phyloP scores from a whole-genome alignment of 2,888 invertebrate species.

The Zeuzera pyrina region DNA sequence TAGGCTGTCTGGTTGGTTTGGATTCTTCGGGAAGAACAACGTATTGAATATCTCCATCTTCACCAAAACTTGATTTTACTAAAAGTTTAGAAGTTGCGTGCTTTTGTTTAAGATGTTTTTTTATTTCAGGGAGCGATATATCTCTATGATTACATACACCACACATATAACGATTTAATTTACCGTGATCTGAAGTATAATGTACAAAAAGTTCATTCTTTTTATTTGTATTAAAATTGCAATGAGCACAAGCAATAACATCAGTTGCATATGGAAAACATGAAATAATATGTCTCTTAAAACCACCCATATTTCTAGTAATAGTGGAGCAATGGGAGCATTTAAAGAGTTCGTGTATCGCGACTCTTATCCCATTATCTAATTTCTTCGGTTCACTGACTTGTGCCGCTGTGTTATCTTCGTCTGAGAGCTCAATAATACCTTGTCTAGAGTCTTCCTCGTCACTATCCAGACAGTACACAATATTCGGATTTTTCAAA shows the following conservation, averaged over 20 bases:
- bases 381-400: neutral
- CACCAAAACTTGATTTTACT: neutral
- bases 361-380: neutral
- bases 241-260: conserved; percentile 22
- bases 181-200: conserved; percentile 19
- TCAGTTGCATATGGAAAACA: conserved; percentile 13
- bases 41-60: neutral
- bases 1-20: conserved; percentile 14
- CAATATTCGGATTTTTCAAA: no score
- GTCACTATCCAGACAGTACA: conserved; percentile 55
- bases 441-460: conserved; percentile 32
- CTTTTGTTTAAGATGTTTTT: conserved; percentile 24
- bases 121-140: conserved; percentile 12
- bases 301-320: conserved; percentile 20
- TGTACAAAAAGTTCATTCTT: conserved; percentile 26
- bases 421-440: conserved; percentile 30
- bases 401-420: neutral
- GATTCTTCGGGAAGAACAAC: conserved; percentile 3
- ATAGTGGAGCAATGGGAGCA: conserved; percentile 33
- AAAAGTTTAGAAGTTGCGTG: conserved; percentile 20
- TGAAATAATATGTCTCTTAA: conserved; percentile 31
- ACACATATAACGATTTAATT: conserved; percentile 19
- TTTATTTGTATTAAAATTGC: conserved; percentile 9
- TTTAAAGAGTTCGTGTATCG: conserved; percentile 13
- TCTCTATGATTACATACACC: conserved; percentile 23